Base-by-base conservation (phyloP, 2,888 invertebrate species). In the Criorhina ranunculi region DNA sequence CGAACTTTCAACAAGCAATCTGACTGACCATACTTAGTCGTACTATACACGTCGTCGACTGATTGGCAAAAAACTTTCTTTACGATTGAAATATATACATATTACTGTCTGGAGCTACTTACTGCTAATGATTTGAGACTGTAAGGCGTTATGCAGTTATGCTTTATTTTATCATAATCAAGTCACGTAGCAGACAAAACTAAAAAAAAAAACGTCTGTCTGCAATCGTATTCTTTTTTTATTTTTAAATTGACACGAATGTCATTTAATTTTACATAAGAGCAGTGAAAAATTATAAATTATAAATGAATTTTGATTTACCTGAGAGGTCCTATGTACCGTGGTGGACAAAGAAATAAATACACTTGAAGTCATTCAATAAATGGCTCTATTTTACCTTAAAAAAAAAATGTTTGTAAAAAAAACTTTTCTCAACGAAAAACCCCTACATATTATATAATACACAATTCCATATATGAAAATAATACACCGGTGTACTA, bases 181-280 rank as follows among this genome's bases (percentile, higher is more conserved):
- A 77, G 77, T 77, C 81, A 82, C 81, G 81, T 77, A 70, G 49
- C 42, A 70, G 64, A 70, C 51, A 37, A 59, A 66, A 33, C 40
- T 60, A 44, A 31, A 57, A 49, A 42, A 55, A 40, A 15, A 44
- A 67, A 42, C 12, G 17, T 11, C 46, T 44, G 75, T 15, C 24
- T 24, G 42, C 12, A 37, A 75, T 64, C 29, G 6, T 40, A n/a
- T 59, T 57, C n/a, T n/a, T n/a, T n/a, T n/a, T n/a, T n/a, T n/a
- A n/a, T n/a, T n/a, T n/a, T n/a, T n/a, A n/a, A 66, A 59, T 64
- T 72, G 72, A 72, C 37, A 66, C 59, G 73, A 73, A 73, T 80
- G 66, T 49, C 55, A 75, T 69, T 80, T 69, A 55, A 57, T 67
- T 79, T 44, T 66, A 12, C 40, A 15, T 5, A 15, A 42, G 40